Evolutionary conservation across 64 coral and sea anemone species (phyloP), one percentile per base, ranked within the genome.

Genomic region (Actinia equina): DNA sequence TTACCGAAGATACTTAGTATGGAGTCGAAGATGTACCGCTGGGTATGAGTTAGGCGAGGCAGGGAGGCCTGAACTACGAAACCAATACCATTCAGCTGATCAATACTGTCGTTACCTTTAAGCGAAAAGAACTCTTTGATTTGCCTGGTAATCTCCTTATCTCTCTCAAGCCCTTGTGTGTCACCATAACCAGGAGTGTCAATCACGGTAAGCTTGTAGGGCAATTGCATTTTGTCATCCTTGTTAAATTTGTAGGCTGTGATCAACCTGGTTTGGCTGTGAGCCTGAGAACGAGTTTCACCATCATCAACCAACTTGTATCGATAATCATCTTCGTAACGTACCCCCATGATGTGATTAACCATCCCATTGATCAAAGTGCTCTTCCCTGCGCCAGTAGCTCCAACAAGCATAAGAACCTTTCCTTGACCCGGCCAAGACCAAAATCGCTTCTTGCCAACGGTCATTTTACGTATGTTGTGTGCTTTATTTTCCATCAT

Each of bases 11-110:
- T 89, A 2, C 59, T 83, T 22, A 84, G 88, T 18, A 89, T 63
- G 81, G 88, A 89, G 64, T 82, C 59, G 76, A 89, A 89, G 1
- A 89, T 89, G 88, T 89, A 89, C 44, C 81, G 0, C 59, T 89
- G 88, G 10, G 88, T 76, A 44, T 44, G 45, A 17, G 81, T 89
- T 19, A 89, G 81, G 4, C 88, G 22, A 6, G 88, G 23, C 64
- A 56, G 64, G 17, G 81, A 77, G 25, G 88, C 55, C 26, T 89
- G 59, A 0, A 79, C 59, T 54, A 89, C 87, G 58, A 89, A 89
- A 13, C 87, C 87, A 53, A 89, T 84, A 25, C 80, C 88, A 69
- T 89, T 18, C 3, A 89, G 88, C 2, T 89, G 80, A n/a, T 84
- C 62, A 49, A 89, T 77, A 1, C 88, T 89, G 17, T 41, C 13